Conservation (phyloP, 2,797 vertebrate species). For the Anabacerthia variegaticeps region DNA sequence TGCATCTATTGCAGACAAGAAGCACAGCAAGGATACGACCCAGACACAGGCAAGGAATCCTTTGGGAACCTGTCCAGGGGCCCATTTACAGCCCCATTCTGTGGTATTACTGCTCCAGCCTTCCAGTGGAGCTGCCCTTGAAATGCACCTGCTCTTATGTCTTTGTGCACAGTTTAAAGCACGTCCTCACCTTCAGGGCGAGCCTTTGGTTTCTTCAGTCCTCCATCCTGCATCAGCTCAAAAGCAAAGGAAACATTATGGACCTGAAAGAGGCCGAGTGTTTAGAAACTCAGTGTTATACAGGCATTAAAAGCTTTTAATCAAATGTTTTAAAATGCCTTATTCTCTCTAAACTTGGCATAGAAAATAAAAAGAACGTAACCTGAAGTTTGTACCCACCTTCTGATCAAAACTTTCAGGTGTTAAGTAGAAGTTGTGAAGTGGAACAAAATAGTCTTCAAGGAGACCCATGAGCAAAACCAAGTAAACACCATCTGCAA, state of each 20-base stretch:
- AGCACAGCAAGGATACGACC: background rate
- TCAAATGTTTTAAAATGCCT: background rate
- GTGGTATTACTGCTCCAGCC: background rate
- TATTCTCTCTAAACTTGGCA: background rate
- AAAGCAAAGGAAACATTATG: constrained; percentile 96
- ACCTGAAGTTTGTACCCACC: constrained; percentile 72
- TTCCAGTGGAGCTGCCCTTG: background rate
- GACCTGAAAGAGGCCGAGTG: constrained; percentile 78
- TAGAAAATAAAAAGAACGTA: background rate
- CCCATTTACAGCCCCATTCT: background rate
- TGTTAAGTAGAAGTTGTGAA: constrained; percentile 95
- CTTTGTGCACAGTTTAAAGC: background rate
- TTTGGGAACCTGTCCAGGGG: background rate
- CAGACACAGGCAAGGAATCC: background rate
- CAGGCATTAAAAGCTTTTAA: background rate
- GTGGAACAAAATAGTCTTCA: constrained; percentile 94
- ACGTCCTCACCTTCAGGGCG: constrained; percentile 88
- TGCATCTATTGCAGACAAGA: background rate
- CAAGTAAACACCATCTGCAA: constrained; percentile 97
- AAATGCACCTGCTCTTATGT: background rate
- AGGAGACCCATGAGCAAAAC: constrained; percentile 96
- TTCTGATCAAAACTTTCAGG: constrained; percentile 97
- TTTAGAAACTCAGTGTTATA: background rate
- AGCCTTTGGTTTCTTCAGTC: constrained; percentile 95
- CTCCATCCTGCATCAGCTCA: constrained; percentile 96